phyloP scores from a whole-genome alignment of 2,113 vertebrate species.

The Anguilla japonica region DNA sequence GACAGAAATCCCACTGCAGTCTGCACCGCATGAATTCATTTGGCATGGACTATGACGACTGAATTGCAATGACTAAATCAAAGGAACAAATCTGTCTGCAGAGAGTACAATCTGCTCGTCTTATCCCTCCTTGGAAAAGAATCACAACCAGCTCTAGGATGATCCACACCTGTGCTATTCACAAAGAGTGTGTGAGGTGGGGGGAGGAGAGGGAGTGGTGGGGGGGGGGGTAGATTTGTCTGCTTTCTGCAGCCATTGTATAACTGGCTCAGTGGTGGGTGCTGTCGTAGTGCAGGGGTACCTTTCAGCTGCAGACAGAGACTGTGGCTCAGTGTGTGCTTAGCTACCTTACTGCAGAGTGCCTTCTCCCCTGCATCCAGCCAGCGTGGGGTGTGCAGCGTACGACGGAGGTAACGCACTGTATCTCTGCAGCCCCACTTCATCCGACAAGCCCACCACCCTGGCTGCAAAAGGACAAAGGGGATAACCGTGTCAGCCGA shows the following conservation, averaged over 20 bases:
- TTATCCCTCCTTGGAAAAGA: not conserved
- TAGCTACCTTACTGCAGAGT: constrained; percentile 35
- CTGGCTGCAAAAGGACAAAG: constrained; percentile 19
- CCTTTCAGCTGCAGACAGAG: not conserved
- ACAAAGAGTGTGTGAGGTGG: not conserved
- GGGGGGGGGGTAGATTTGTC: not conserved
- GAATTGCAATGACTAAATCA: constrained; percentile 9
- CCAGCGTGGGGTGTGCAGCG: not conserved
- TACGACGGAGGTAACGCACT: constrained; percentile 15
- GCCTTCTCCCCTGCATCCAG: constrained; percentile 30
- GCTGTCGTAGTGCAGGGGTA: not conserved
- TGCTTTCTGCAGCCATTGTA: not conserved
- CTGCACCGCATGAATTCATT: constrained; percentile 5
- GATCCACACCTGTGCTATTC: not conserved
- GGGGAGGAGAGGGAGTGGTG: not conserved
- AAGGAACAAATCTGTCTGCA: not conserved
- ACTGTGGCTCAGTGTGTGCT: not conserved
- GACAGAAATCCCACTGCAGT: not conserved
- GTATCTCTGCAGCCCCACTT: constrained; percentile 19
- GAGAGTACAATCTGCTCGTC: not conserved
- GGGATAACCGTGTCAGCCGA: not conserved
- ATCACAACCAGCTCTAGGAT: not conserved
- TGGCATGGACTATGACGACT: not conserved
- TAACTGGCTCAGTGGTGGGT: not conserved
- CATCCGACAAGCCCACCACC: constrained; percentile 11